Conservation (phyloP, 2,888 invertebrate species). For the Smittia sp. region DNA sequence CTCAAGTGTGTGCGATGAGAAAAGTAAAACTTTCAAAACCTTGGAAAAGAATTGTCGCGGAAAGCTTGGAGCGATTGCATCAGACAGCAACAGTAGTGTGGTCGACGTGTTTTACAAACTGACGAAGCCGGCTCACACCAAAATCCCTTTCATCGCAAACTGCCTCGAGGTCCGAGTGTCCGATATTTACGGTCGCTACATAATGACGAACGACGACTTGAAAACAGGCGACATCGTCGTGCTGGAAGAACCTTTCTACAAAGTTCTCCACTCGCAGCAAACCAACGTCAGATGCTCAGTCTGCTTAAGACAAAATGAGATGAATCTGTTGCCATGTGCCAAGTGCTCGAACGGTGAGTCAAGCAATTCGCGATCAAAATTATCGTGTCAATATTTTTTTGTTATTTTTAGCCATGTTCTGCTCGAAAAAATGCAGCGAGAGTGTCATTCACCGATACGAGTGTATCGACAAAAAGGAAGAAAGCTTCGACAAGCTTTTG, state of each 20-base stretch:
- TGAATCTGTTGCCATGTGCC: conserved; percentile 52
- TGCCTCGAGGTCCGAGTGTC: conserved; percentile 61
- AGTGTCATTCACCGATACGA: conserved; percentile 26
- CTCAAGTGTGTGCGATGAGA: not conserved
- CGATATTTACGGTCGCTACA: conserved; percentile 65
- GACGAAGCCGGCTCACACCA: conserved; percentile 48
- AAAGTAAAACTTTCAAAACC: not conserved
- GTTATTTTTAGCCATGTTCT: conserved; percentile 33
- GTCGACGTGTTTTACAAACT: conserved; percentile 32
- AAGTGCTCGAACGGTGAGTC: conserved; percentile 47
- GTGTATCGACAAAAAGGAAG: conserved; percentile 17
- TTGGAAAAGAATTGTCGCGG: not conserved
- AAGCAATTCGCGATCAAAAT: no score
- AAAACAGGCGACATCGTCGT: conserved; percentile 72
- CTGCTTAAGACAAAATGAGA: conserved; percentile 50
- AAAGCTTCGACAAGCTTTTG: conserved; percentile 18
- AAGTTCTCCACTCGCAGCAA: conserved; percentile 54
- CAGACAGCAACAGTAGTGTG: not conserved
- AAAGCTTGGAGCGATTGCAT: not conserved
- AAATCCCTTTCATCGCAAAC: conserved; percentile 62
- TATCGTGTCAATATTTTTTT: no score
- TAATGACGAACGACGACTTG: conserved; percentile 67
- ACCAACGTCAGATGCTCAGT: conserved; percentile 52
- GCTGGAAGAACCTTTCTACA: conserved; percentile 72
- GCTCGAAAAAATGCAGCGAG: conserved; percentile 5